Conservation (phyloP, 2,113 vertebrate species). For the Chaenocephalus aceratus region DNA sequence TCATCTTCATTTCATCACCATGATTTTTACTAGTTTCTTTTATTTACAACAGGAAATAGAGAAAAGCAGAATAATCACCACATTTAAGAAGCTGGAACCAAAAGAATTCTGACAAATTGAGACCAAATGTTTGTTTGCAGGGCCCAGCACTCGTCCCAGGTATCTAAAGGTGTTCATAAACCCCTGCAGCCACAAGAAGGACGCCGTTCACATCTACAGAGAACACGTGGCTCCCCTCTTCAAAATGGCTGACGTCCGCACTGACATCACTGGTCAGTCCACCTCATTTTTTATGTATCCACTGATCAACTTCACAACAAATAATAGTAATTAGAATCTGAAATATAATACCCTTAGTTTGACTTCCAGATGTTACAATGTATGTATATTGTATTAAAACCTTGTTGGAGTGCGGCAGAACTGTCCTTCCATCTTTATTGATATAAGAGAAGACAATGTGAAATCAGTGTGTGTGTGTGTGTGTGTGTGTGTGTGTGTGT, state of each 20-base stretch:
- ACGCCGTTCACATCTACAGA: conserved; percentile 89
- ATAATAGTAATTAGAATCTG: background rate
- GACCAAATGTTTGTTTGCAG: conserved; percentile 67
- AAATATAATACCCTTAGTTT: background rate
- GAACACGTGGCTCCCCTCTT: conserved; percentile 94
- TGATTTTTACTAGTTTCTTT: background rate
- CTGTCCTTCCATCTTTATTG: conserved; percentile 9
- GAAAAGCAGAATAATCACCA: too few relatives aligned
- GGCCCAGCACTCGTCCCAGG: conserved; percentile 89
- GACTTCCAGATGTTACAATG: background rate
- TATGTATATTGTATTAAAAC: background rate
- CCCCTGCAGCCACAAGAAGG: conserved; percentile 93
- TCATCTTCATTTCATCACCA: background rate
- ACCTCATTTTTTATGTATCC: background rate
- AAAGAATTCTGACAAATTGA: too few relatives aligned
- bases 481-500: conserved; percentile 2
- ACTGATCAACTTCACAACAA: background rate
- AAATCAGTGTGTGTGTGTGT: conserved; percentile 23
- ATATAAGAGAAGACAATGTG: conserved; percentile 1
- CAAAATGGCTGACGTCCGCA: conserved; percentile 91
- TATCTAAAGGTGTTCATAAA: conserved; percentile 94
- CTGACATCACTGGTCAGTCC: conserved; percentile 91
- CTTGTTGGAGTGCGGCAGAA: background rate
- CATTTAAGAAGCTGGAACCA: too few relatives aligned
- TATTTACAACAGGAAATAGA: too few relatives aligned